A percentile compares a stretch with the other conserved stretches of the same genome.
Evolutionary conservation across 2,113 vertebrate genomes (phyloP).

Genomic region (Clupea harengus): DNA sequence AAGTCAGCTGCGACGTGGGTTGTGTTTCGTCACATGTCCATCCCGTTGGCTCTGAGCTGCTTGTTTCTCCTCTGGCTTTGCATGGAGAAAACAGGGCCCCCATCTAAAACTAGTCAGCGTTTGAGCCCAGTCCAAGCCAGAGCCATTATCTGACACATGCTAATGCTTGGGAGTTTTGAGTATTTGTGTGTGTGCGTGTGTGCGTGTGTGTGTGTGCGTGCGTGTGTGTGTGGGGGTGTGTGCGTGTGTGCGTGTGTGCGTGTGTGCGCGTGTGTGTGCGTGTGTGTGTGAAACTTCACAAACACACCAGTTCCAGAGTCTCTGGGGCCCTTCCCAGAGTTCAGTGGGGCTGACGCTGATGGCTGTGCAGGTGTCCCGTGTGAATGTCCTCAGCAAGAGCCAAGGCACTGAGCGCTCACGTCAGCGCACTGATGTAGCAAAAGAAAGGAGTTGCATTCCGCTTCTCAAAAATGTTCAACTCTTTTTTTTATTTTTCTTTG

Average conservation of each 20-base stretch:
- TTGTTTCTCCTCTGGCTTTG: neutral
- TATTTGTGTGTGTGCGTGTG: neutral
- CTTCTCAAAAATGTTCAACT: neutral
- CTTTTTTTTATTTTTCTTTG: neutral
- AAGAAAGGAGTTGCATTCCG: neutral
- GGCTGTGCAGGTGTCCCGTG: neutral
- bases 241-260: neutral
- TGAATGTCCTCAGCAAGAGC: neutral
- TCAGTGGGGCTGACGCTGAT: neutral
- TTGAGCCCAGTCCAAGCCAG: neutral
- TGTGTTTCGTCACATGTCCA: neutral
- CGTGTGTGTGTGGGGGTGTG: neutral
- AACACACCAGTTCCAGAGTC: neutral
- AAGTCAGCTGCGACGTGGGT: neutral
- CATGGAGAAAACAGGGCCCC: neutral
- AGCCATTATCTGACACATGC: constrained; percentile 13
- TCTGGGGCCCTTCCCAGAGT: neutral
- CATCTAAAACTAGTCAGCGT: neutral
- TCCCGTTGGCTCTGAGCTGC: neutral
- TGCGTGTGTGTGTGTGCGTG: neutral
- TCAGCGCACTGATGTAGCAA: neutral
- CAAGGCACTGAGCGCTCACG: neutral
- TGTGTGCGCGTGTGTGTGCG: neutral
- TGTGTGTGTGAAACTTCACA: neutral
- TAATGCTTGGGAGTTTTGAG: neutral